Percentiles rank a stretch among this genome's conserved stretches.
Conservation (phyloP, 2,888 invertebrate species). For the Pachymerium ferrugineum region DNA sequence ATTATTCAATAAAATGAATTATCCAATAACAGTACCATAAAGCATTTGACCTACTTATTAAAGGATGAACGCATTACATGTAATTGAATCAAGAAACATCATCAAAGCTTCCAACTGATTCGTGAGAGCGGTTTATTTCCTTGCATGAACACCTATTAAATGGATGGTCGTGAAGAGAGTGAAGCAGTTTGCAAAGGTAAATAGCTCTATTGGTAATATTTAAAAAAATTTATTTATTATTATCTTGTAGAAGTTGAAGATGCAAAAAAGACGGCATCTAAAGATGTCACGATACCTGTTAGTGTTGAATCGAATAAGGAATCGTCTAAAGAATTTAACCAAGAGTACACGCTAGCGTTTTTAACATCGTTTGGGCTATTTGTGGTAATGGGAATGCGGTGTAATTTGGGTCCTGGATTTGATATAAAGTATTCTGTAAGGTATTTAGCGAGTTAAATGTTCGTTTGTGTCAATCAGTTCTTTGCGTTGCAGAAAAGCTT, state of each 20-base stretch:
- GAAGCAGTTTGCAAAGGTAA: neutral
- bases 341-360: neutral
- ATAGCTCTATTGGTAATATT: neutral
- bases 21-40: neutral
- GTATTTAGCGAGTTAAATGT: too few species aligned
- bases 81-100: neutral
- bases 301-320: neutral
- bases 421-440: neutral
- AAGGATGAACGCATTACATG: conserved; percentile 11
- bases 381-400: neutral
- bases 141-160: neutral
- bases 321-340: neutral
- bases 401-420: conserved; percentile 7
- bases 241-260: neutral
- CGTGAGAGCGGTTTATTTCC: neutral
- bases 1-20: neutral
- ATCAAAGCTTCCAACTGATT: neutral
- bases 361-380: neutral
- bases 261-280: too few species aligned
- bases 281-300: neutral
- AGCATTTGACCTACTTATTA: conserved; percentile 16
- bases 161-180: neutral
- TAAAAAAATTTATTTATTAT: neutral
- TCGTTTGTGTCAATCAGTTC: neutral
- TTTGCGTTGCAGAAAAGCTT: neutral